phyloP scores from a whole-genome alignment of 2,113 vertebrate genomes.

The Falco punctatus region DNA sequence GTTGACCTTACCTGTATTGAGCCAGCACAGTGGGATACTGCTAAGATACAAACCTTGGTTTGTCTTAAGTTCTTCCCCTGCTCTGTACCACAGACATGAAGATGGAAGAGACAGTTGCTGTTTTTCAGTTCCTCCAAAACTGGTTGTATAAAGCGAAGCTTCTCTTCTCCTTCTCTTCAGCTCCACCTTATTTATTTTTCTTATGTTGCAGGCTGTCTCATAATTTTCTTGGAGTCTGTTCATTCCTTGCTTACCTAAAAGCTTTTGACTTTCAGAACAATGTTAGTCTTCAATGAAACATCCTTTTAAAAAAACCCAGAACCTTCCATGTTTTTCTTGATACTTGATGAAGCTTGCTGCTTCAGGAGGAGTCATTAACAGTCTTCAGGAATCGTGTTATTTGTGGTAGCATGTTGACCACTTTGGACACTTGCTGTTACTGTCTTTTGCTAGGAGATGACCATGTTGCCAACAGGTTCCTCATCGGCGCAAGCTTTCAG shows the following conservation, averaged over 20 bases:
- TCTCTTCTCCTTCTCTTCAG: background rate
- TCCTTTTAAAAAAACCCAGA: background rate
- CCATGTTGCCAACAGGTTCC: background rate
- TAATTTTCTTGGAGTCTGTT: accelerated
- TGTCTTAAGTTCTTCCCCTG: background rate
- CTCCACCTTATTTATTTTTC: background rate
- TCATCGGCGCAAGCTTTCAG: background rate
- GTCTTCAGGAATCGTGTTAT: background rate
- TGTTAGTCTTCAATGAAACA: background rate
- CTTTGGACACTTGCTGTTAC: background rate
- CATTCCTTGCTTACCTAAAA: background rate
- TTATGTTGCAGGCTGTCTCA: background rate
- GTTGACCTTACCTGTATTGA: background rate
- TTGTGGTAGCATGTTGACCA: background rate
- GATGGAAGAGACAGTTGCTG: background rate
- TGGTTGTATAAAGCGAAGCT: background rate
- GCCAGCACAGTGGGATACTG: background rate
- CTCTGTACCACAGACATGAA: background rate
- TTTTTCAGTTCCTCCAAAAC: slow-evolving; percentile 27
- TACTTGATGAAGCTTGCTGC: background rate
- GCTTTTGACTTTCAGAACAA: background rate
- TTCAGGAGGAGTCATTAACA: background rate
- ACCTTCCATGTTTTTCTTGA: background rate
- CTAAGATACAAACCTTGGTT: background rate
- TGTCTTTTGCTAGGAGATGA: background rate